Evolutionary conservation across 2,113 vertebrate genomes (phyloP).

Genomic region (Carlito syrichta): DNA sequence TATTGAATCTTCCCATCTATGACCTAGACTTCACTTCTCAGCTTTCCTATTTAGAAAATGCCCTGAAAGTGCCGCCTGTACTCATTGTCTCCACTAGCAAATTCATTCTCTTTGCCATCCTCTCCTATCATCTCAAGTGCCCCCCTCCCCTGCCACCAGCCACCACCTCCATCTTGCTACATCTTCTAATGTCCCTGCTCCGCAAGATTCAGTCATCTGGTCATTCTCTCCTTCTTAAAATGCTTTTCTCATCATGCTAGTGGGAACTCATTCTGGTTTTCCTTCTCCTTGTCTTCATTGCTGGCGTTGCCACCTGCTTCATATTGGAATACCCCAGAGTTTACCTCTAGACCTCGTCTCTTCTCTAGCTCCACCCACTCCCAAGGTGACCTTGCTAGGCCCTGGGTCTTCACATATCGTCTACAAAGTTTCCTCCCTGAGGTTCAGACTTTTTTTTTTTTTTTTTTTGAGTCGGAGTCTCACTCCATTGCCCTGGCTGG

Average conservation of each 20-base stretch:
- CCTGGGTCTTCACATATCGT: background rate
- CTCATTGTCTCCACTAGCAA: background rate
- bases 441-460: background rate
- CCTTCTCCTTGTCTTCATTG: background rate
- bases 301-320: background rate
- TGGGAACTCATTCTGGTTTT: background rate
- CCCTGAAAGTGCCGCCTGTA: background rate
- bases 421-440: background rate
- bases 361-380: no score
- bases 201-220: background rate
- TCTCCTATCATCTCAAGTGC: no score
- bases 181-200: background rate
- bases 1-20: background rate
- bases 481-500: no score
- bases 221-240: background rate
- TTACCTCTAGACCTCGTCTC: background rate
- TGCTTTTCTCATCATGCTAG: background rate
- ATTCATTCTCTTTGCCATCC: background rate
- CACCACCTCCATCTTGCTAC: background rate
- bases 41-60: background rate
- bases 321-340: background rate
- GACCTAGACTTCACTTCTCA: background rate
- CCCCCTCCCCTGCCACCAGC: no score
- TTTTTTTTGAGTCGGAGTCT: no score
- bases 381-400: background rate